Evolutionary conservation across 2,113 vertebrate species (phyloP).

Genomic region (Atlantisia rogersi): DNA sequence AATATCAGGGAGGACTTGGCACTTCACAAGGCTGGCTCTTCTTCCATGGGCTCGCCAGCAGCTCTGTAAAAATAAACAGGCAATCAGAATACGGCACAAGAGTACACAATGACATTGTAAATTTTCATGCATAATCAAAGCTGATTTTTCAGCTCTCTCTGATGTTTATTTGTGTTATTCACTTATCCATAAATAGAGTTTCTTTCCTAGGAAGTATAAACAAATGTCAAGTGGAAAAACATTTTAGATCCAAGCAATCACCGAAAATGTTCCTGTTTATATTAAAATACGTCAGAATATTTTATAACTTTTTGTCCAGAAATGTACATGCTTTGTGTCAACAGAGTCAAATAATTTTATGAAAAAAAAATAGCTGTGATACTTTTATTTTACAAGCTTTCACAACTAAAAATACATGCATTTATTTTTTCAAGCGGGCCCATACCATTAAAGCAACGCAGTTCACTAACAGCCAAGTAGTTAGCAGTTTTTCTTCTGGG

Average conservation of each 20-base stretch:
- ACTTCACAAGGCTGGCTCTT: conserved; percentile 87
- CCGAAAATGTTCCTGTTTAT: conserved; percentile 93
- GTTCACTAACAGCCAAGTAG: conserved; percentile 2
- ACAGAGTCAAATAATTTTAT: conserved; percentile 70
- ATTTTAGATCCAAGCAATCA: conserved; percentile 87
- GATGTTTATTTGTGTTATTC: conserved; percentile 97
- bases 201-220: conserved; percentile 95
- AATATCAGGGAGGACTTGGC: conserved; percentile 88
- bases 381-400: conserved; percentile 60
- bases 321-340: conserved; percentile 79
- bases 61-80: conserved; percentile 96
- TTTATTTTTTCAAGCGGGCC: conserved; percentile 39
- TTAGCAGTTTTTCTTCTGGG: background rate
- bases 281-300: conserved; percentile 91
- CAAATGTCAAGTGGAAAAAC: conserved; percentile 90
- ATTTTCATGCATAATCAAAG: conserved; percentile 96
- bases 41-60: conserved; percentile 91
- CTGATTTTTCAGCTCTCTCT: conserved; percentile 89
- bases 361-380: conserved; percentile 67
- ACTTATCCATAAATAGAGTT: conserved; percentile 94
- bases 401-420: conserved; percentile 31
- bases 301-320: conserved; percentile 80
- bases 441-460: conserved; percentile 18
- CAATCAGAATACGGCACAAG: conserved; percentile 93
- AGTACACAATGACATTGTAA: conserved; percentile 94